Evolutionary conservation across 2,797 vertebrate genomes (phyloP).

Genomic region (Gastrophryne carolinensis): DNA sequence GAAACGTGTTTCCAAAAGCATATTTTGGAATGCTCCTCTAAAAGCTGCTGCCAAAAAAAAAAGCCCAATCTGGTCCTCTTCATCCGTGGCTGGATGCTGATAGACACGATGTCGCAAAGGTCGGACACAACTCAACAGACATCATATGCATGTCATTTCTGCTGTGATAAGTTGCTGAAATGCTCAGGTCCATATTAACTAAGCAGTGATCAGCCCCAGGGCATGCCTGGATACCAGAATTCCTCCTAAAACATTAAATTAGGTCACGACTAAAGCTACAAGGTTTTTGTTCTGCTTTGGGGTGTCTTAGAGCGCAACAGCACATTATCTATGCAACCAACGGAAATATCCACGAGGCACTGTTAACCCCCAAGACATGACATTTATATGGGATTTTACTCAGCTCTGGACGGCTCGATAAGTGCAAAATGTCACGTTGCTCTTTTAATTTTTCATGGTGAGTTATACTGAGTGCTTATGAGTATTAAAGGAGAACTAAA

Average conservation of each 20-base stretch:
- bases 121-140: background rate
- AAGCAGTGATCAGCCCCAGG: slow-evolving; percentile 15
- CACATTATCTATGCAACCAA: slow-evolving; percentile 13
- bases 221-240: slow-evolving; percentile 3
- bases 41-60: slow-evolving; percentile 72
- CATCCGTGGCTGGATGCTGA: slow-evolving; percentile 57
- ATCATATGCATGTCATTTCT: background rate
- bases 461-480: background rate
- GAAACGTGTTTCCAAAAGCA: slow-evolving; percentile 67
- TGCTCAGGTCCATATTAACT: slow-evolving; percentile 12
- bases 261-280: slow-evolving; percentile 9
- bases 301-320: slow-evolving; percentile 2
- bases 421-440: background rate
- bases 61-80: slow-evolving; percentile 70
- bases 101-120: background rate
- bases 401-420: background rate
- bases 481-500: background rate
- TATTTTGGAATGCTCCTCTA: slow-evolving; percentile 68
- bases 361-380: slow-evolving; percentile 32
- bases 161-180: background rate
- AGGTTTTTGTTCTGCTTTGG: slow-evolving; percentile 16
- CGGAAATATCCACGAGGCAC: slow-evolving; percentile 19
- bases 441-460: slow-evolving; percentile 7
- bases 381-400: background rate
- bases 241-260: slow-evolving; percentile 27